Evolutionary conservation across 2,113 vertebrate species (phyloP).

Genomic region (Gymnarchus niloticus): DNA sequence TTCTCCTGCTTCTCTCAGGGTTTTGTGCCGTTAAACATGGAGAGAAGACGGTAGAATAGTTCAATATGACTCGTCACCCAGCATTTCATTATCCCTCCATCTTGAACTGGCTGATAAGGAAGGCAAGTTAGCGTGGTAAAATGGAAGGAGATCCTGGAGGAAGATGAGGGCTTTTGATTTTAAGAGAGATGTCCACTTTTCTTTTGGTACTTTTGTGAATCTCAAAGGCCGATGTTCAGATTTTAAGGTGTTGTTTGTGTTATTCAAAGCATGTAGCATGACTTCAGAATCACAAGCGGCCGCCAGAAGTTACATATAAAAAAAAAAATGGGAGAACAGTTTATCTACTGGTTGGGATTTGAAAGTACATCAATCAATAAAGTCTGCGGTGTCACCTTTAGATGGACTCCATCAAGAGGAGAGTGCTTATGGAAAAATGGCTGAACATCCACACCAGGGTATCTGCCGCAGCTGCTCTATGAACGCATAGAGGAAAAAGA

Average conservation of each 20-base stretch:
- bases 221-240: neutral
- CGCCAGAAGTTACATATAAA: neutral
- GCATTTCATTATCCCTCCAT: conserved; percentile 1
- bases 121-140: neutral
- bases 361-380: neutral
- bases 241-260: no score
- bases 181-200: neutral
- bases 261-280: neutral
- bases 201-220: neutral
- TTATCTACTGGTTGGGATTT: neutral
- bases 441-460: neutral
- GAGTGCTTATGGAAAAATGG: neutral
- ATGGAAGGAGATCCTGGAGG: neutral
- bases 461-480: neutral
- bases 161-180: neutral
- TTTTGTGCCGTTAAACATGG: neutral
- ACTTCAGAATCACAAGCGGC: neutral
- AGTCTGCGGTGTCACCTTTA: neutral
- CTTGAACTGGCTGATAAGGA: neutral
- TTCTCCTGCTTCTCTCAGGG: neutral
- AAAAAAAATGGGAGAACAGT: neutral
- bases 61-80: neutral
- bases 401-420: neutral
- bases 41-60: neutral
- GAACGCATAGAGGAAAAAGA: neutral